Base-by-base conservation (phyloP, 2,888 invertebrate species). In the Drosophila setosimentum region DNA sequence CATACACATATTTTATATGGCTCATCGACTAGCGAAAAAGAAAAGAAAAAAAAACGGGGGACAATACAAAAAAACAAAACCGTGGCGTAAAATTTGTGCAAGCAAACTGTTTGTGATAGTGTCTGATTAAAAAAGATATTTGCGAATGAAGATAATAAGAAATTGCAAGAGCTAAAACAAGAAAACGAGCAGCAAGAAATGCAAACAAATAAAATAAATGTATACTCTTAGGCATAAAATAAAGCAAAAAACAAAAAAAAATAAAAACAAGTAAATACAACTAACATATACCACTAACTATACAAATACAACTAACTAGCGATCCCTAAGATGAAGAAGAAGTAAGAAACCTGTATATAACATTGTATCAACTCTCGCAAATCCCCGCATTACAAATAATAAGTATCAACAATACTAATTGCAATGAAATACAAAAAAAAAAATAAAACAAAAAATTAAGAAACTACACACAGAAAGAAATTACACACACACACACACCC, bases 101-200 rank as follows among this genome's bases (percentile, higher is more conserved):
- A 87, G 87, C 87, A 68, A 86, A 88, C 71, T 62, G 85, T 85
- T 85, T 92, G 93, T 92, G 93, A 92, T 92, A 92, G 92, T 92
- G 92, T 92, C 91, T 92, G 84, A 90, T 73, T 76, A 90, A 74
- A 57, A 87, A 74, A 71, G 78, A 84, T 83, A 87, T 79, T 81
- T 68, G 91, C 85, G 83, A 91, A 77, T 81, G 78, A 88, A 85
- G 91, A 91, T 91, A 91, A 92, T 91, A 92, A 91, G 49, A 50
- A 72, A 69, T 40, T 68, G 68, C 72, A 84, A 81, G 74, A 78
- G 67, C 64, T 48, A 73, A 58, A 60, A 35, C 18, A 8, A 29
- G 32, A 35, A 40, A 63, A 11, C 24, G 18, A 45, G 54, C 58
- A 51, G 30, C 37, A 60, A 32, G 37, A 51, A 42, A 68, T 60